These are phyloP conservation scores for Lasioglossum calceatum DNA, from an alignment of 2,888 invertebrate genomes.

Conservation along the genomic window DNA sequence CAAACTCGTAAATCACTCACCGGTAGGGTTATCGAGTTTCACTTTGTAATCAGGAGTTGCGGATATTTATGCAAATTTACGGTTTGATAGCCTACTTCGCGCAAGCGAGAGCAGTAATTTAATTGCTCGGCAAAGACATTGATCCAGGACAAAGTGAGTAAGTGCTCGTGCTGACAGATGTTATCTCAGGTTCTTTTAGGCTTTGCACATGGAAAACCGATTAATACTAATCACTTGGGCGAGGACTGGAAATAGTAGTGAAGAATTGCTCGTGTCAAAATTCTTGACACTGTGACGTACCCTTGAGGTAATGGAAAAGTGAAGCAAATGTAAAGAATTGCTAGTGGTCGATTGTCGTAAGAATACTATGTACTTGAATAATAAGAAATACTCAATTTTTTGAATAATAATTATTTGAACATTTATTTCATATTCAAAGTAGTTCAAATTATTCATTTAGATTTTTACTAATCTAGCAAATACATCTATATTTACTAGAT, in stretches of 20 bases:
- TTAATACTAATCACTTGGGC: background rate
- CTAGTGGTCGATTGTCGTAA: background rate
- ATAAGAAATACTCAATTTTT: background rate
- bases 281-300: background rate
- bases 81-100: conserved; percentile 2
- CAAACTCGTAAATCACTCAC: background rate
- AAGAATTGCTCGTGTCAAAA: background rate
- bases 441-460: background rate
- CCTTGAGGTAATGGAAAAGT: background rate
- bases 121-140: background rate
- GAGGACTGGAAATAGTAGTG: background rate
- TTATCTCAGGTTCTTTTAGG: background rate
- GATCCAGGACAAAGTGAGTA: background rate
- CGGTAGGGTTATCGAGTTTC: conserved; percentile 5
- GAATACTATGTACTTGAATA: background rate
- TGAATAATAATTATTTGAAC: no score
- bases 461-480: background rate
- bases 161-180: background rate
- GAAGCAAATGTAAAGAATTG: background rate
- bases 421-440: background rate
- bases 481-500: background rate
- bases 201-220: background rate
- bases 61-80: conserved; percentile 8
- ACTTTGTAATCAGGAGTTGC: background rate
- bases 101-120: background rate